A percentile compares a stretch with the other conserved stretches of the same genome.
Conservation (phyloP, 92 coral and sea anemone species). For the Heliopora coerulea region DNA sequence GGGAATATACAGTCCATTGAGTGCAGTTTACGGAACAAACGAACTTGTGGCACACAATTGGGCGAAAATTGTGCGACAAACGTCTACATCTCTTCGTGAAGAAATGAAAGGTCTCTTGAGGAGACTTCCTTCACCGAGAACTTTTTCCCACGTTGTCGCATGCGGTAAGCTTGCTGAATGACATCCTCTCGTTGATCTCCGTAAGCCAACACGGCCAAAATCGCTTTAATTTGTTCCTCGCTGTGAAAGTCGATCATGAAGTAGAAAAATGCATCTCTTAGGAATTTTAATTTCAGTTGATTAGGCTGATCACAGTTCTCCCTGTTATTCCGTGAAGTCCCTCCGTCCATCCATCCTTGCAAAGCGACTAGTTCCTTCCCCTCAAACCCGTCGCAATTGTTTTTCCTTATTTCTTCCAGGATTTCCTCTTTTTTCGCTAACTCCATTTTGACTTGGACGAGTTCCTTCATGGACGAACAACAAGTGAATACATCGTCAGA, state of each 20-base stretch:
- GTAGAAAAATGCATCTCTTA: conserved; percentile 93
- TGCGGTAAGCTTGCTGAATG: conserved; percentile 73
- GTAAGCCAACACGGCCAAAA: conserved; percentile 85
- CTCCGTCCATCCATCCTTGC: conserved; percentile 20
- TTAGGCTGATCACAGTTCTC: conserved; percentile 60
- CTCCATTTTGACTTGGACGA: conserved; percentile 68
- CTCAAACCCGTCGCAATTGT: conserved; percentile 54
- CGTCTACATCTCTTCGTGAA: conserved; percentile 71
- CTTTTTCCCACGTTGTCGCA: conserved; percentile 82
- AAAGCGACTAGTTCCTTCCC: conserved; percentile 16
- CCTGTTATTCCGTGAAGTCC: conserved; percentile 51
- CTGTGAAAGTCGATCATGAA: conserved; percentile 98
- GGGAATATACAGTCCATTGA: too few species aligned
- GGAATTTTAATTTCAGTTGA: conserved; percentile 80
- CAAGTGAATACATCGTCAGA: conserved; percentile 85
- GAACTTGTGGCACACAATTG: too few species aligned
- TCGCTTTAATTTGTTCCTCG: conserved; percentile 96
- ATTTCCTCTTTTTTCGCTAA: conserved; percentile 67
- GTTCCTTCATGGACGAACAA: conserved; percentile 93
- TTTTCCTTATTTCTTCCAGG: conserved; percentile 61
- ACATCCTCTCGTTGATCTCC: conserved; percentile 93
- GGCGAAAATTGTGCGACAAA: too few species aligned
- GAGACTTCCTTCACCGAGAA: conserved; percentile 94
- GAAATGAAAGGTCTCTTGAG: conserved; percentile 85
- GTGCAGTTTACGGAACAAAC: too few species aligned